Evolutionary conservation across 2,113 vertebrate genomes (phyloP), one percentile per base, ranked within the genome.

Genomic region (Carassius carassius): DNA sequence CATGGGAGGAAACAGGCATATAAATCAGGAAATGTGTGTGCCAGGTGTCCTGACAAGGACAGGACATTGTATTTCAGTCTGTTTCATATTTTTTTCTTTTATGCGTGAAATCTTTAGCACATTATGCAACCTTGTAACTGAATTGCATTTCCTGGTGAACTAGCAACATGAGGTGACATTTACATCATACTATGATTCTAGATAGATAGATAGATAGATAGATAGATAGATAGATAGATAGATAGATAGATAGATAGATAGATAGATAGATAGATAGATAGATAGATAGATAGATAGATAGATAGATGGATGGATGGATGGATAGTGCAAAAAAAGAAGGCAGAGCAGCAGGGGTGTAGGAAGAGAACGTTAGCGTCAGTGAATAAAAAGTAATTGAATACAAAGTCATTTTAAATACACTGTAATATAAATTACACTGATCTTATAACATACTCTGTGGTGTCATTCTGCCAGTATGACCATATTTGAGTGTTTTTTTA

Each of bases 1-100:
- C 73, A 67, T 47, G 70, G 21, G 84, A 89, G 89, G 89, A 90
- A 87, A 86, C 83, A 54, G 79, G 54, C 79, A 81, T 83, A 74
- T 87, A 87, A 86, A 87, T 82, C 44, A 80, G 76, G 84, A 65
- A 56, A 72, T 72, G 65, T 86, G 86, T 60, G 58, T 74, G 51
- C 75, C 75, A 84, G 49, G 75, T 19, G 58, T 16, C 17, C 54
- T 67, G 29, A 80, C 21, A 47, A 37, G 49, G 19, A 32, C 35
- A 65, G 51, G 35, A 76, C 44, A 19, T 41, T 16, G 78, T 73
- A 25, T 47, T 81, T 65, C 78, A 69, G 25, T 69, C 70, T 12
- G 58, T 74, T 85, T 81, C 47, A 60, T 84, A 19, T 78, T 65
- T 79, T 32, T 32, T 16, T 17, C 3, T 47, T 16, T 81, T 41